A percentile compares a stretch with the other conserved stretches of the same genome.
These are phyloP conservation scores for Neria commutata DNA, from an alignment of 2,888 invertebrate genomes.

Conservation along the genomic window DNA sequence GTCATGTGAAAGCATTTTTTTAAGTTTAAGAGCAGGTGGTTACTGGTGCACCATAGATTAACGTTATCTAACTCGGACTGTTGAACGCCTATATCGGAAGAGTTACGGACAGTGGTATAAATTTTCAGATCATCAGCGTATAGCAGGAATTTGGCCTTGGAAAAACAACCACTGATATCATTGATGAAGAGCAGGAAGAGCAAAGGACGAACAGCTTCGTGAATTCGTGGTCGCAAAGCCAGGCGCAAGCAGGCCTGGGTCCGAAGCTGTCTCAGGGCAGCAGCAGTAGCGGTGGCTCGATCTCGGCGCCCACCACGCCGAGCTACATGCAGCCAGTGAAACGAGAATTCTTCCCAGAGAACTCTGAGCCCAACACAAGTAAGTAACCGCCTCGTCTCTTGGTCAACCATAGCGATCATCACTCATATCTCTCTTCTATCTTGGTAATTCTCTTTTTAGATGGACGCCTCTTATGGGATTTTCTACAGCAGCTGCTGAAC, in stretches of 20 bases:
- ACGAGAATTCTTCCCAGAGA: slow-evolving; percentile 81
- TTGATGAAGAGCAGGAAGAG: no score
- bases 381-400: slow-evolving; percentile 60
- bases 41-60: no score
- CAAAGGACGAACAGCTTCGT: slow-evolving; percentile 61
- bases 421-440: not conserved
- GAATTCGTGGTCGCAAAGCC: slow-evolving; percentile 60
- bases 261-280: slow-evolving; percentile 39
- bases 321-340: slow-evolving; percentile 64
- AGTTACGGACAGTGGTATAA: no score
- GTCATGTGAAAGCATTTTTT: no score
- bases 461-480: slow-evolving; percentile 94
- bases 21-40: no score
- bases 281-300: slow-evolving; percentile 49
- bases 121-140: no score
- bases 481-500: slow-evolving; percentile 90
- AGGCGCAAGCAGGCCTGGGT: slow-evolving; percentile 30
- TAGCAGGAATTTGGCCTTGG: no score
- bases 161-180: no score
- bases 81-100: no score
- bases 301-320: slow-evolving; percentile 63
- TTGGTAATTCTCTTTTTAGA: slow-evolving; percentile 67
- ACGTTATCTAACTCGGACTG: no score
- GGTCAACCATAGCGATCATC: not conserved
- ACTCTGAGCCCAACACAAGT: slow-evolving; percentile 88